Percentiles rank a stretch among this genome's conserved stretches.
Evolutionary conservation across 2,888 invertebrate species (phyloP).

Genomic region (Lycocerus yunnanus): DNA sequence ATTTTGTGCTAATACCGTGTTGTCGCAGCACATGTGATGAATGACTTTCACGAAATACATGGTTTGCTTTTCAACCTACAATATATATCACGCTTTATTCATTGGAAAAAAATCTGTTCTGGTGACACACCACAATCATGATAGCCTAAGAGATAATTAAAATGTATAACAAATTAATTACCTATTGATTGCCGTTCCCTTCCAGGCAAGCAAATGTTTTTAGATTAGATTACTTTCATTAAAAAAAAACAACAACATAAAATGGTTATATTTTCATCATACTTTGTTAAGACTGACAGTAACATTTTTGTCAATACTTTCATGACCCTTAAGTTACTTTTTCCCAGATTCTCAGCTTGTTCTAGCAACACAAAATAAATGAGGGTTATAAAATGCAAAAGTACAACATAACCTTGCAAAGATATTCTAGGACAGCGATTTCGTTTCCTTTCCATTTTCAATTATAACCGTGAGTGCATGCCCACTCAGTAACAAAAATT

Average conservation of each 20-base stretch:
- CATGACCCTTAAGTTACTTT: neutral
- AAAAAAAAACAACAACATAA: neutral
- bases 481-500: neutral
- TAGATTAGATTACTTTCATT: neutral
- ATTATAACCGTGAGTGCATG: neutral
- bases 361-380: neutral
- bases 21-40: slow-evolving; percentile 9
- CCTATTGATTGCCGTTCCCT: neutral
- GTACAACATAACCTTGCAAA: neutral
- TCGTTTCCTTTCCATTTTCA: neutral
- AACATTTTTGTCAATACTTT: neutral
- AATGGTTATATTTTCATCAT: neutral
- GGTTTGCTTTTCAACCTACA: slow-evolving; percentile 1
- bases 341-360: neutral
- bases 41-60: slow-evolving; percentile 4
- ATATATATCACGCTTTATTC: neutral
- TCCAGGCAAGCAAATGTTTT: too few species aligned
- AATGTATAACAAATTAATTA: neutral
- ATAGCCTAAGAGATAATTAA: neutral
- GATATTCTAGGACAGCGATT: neutral
- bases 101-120: neutral
- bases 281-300: neutral
- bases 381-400: neutral
- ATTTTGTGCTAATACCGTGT: slow-evolving; percentile 15
- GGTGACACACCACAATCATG: neutral